Conservation (phyloP, 2,888 invertebrate species). For the Nineta flava region DNA sequence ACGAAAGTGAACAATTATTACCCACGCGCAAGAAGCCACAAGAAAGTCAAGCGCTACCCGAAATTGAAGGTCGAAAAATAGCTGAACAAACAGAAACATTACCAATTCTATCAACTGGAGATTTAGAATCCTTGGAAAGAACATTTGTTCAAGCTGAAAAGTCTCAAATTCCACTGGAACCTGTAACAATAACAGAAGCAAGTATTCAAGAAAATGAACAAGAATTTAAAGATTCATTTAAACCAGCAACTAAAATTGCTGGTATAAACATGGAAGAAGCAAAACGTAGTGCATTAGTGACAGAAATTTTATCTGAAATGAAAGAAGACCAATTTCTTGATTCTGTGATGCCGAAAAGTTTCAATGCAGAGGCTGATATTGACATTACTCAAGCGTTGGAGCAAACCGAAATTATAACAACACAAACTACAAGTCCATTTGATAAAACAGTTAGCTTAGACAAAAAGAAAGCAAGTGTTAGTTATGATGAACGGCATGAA, state of each 20-base stretch:
- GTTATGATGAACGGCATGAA: constrained; percentile 16
- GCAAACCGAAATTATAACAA: constrained; percentile 15
- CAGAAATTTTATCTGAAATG: constrained; percentile 15
- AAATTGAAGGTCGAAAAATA: constrained; percentile 16
- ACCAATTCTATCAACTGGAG: constrained; percentile 5
- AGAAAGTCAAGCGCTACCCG: constrained; percentile 14
- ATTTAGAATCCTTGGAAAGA: background rate
- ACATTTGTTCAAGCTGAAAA: background rate
- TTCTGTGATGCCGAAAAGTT: constrained; percentile 10
- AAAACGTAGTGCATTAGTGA: constrained; percentile 11
- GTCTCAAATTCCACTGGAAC: constrained; percentile 17
- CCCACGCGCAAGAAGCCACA: constrained; percentile 13
- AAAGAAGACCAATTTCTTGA: constrained; percentile 10
- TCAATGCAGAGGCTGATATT: constrained; percentile 12
- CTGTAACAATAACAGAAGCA: constrained; percentile 16
- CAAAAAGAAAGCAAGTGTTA: constrained; percentile 13
- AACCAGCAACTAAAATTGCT: constrained; percentile 19
- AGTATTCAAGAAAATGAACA: constrained; percentile 4
- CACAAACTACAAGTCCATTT: constrained; percentile 8
- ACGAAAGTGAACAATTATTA: constrained; percentile 16
- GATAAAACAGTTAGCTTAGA: constrained; percentile 1
- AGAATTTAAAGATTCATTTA: constrained; percentile 10
- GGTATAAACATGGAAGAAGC: constrained; percentile 8
- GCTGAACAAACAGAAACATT: constrained; percentile 11
- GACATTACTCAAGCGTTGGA: constrained; percentile 16